These are phyloP conservation scores for Actinemys pallida DNA, from an alignment of 2,113 vertebrate genomes.

Conservation along the genomic window DNA sequence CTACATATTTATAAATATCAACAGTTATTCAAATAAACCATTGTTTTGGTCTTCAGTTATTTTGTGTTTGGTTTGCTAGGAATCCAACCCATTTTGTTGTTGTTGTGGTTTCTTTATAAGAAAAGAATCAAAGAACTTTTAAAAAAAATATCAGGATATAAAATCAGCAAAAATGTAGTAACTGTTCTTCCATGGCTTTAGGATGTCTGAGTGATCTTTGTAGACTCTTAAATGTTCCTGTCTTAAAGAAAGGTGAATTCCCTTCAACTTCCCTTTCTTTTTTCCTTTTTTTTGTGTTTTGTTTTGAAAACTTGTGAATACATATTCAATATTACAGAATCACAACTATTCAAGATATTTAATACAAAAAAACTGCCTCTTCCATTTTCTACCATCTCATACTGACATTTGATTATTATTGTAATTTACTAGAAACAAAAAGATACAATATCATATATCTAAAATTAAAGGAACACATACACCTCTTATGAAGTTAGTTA, in stretches of 20 bases:
- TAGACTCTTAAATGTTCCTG: background rate
- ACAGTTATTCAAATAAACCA: background rate
- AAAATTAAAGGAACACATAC: slow-evolving; percentile 31
- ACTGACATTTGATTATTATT: slow-evolving; percentile 22
- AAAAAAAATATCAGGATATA: background rate
- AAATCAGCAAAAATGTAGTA: background rate
- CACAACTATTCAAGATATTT: background rate
- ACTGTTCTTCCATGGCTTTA: background rate
- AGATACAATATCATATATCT: background rate
- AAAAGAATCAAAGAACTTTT: too few relatives aligned
- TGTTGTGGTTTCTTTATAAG: background rate
- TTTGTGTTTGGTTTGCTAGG: background rate
- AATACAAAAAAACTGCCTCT: background rate
- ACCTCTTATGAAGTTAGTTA: slow-evolving; percentile 7
- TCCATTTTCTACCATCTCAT: slow-evolving; percentile 31
- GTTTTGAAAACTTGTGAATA: background rate
- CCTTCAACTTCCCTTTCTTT: background rate
- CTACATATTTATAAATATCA: background rate
- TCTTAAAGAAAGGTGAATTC: background rate
- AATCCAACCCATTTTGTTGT: background rate
- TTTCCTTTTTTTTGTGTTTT: background rate
- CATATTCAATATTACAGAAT: background rate
- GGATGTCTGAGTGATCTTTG: background rate
- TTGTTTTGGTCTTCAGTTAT: background rate
- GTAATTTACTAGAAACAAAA: slow-evolving; percentile 60